Evolutionary conservation across 2,888 invertebrate genomes (phyloP).

Genomic region (Dynastes grantii): DNA sequence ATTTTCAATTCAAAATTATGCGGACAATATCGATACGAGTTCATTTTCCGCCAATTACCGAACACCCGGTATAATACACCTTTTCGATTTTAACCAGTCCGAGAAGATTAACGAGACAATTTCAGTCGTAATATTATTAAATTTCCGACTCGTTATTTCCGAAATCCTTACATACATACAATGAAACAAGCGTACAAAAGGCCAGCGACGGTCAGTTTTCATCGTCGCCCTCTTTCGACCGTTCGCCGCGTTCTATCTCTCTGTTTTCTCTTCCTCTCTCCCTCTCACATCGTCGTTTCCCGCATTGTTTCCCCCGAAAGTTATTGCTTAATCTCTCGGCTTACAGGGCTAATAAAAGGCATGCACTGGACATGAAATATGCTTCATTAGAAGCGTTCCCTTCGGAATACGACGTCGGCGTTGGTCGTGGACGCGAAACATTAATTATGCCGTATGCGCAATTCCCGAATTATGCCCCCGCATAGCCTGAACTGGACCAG

Average conservation of each 20-base stretch:
- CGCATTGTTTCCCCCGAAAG: constrained; percentile 66
- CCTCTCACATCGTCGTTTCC: constrained; percentile 61
- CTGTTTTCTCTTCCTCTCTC: neutral
- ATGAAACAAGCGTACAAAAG: neutral
- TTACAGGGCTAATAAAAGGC: constrained; percentile 66
- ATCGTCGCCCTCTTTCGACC: neutral
- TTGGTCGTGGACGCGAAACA: neutral
- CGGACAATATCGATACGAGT: too few species aligned
- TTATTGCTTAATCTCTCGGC: constrained; percentile 70
- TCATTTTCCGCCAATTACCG: too few species aligned
- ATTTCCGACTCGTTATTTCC: neutral
- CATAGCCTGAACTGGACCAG: too few species aligned
- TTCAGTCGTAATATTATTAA: neutral
- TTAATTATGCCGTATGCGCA: neutral
- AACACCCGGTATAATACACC: too few species aligned
- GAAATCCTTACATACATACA: neutral
- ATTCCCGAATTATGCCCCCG: neutral
- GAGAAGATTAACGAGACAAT: too few species aligned
- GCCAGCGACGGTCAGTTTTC: neutral
- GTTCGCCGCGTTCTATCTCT: neutral
- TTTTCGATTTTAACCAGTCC: too few species aligned
- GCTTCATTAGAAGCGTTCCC: constrained; percentile 63
- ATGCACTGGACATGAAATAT: constrained; percentile 61
- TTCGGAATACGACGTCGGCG: constrained; percentile 52
- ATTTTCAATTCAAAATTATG: too few species aligned